Conservation (phyloP, 1,140 invertebrate genomes). For the Kradibia gibbosae region DNA sequence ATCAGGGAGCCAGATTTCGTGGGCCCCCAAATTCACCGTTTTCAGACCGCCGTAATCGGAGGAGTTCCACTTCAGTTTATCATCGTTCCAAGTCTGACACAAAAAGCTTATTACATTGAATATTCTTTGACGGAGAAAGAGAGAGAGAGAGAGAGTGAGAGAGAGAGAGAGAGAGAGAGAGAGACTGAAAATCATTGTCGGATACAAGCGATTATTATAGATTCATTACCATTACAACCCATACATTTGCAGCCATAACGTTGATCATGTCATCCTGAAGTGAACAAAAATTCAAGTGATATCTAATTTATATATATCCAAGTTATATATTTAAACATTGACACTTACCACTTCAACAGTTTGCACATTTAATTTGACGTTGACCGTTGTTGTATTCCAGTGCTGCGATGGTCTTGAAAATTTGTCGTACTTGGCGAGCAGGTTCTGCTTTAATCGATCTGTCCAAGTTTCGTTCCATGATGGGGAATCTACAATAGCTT, state of each 20-base stretch:
- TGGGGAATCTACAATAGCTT: conserved; percentile 52
- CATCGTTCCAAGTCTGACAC: conserved; percentile 77
- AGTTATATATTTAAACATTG: background rate
- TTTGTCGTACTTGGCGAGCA: conserved; percentile 78
- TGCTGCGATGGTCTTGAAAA: conserved; percentile 76
- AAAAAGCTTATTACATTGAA: conserved; percentile 4
- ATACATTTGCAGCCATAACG: conserved; percentile 46
- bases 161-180: too few relatives aligned
- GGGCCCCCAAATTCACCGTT: conserved; percentile 74
- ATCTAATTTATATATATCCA: background rate
- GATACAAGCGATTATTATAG: background rate
- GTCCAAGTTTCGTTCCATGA: conserved; percentile 76
- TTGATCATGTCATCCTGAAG: conserved; percentile 45
- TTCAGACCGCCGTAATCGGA: conserved; percentile 76
- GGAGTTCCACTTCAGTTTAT: conserved; percentile 78
- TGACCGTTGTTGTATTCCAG: conserved; percentile 73
- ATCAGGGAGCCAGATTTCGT: conserved; percentile 81
- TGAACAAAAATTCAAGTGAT: background rate
- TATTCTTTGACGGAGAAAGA: too few relatives aligned
- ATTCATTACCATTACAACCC: conserved; percentile 44
- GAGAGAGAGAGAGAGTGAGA: too few relatives aligned
- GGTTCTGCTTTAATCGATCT: conserved; percentile 75
- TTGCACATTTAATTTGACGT: conserved; percentile 72
- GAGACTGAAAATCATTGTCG: background rate
- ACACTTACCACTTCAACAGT: conserved; percentile 47